Evolutionary conservation across 2,888 invertebrate genomes (phyloP).

Genomic region (Pammene fasciana): DNA sequence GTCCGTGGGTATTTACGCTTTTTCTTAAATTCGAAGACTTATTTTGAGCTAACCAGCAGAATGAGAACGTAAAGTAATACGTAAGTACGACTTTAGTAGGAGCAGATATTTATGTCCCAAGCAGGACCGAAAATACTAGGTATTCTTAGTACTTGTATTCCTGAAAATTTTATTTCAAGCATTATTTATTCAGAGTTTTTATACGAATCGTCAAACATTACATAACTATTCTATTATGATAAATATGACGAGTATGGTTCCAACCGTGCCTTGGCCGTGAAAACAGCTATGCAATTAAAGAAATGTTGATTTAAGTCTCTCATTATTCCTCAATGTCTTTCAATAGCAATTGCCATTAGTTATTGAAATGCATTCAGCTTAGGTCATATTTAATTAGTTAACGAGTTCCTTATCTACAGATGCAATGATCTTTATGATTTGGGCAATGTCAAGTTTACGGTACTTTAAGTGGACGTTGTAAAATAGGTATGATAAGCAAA

Average conservation of each 20-base stretch:
- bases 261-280: slow-evolving; percentile 38
- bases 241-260: slow-evolving; percentile 7
- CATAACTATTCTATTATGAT: neutral
- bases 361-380: slow-evolving; percentile 13
- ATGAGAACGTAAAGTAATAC: too few relatives aligned
- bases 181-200: neutral
- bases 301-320: slow-evolving; percentile 37
- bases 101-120: too few relatives aligned
- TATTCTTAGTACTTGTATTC: too few relatives aligned
- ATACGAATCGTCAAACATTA: neutral
- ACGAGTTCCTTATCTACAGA: slow-evolving; percentile 1
- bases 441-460: too few relatives aligned
- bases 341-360: slow-evolving; percentile 16
- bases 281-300: slow-evolving; percentile 41
- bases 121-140: too few relatives aligned
- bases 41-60: too few relatives aligned
- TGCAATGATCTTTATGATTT: neutral
- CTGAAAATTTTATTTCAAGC: too few relatives aligned
- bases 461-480: neutral
- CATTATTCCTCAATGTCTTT: slow-evolving; percentile 33
- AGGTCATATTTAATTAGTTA: slow-evolving; percentile 7
- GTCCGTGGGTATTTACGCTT: too few relatives aligned
- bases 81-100: too few relatives aligned
- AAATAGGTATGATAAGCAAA: slow-evolving; percentile 18
- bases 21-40: too few relatives aligned